A percentile compares a stretch with the other conserved stretches of the same genome.
These are phyloP conservation scores for Polylopha cassiicola DNA, from an alignment of 2,888 invertebrate species.

Conservation along the genomic window DNA sequence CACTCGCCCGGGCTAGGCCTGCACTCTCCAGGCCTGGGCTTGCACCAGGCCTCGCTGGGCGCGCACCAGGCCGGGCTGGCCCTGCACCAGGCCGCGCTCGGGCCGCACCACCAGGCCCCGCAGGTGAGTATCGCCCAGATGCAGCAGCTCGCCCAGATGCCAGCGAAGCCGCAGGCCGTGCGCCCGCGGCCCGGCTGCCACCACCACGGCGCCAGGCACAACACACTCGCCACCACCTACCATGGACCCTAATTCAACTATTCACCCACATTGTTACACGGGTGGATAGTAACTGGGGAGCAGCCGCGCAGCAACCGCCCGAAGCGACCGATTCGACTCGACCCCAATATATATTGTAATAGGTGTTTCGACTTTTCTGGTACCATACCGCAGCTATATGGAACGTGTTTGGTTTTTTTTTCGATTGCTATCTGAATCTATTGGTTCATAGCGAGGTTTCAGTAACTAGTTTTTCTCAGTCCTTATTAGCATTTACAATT, in stretches of 20 bases:
- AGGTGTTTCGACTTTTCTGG: too few species aligned
- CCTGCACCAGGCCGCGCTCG: conserved; percentile 8
- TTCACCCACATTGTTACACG: background rate
- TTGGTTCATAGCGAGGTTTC: too few species aligned
- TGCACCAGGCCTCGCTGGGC: conserved; percentile 7
- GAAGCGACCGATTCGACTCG: too few species aligned
- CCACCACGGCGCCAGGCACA: conserved; percentile 44
- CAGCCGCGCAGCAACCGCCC: too few species aligned
- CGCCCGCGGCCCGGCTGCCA: conserved; percentile 33
- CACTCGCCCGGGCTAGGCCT: conserved; percentile 9
- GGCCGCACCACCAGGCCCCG: conserved; percentile 18
- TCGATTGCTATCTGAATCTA: too few species aligned
- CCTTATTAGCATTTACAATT: too few species aligned
- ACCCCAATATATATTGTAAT: too few species aligned
- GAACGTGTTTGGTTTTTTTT: too few species aligned
- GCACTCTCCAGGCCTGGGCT: conserved; percentile 18
- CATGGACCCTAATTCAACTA: conserved; percentile 30
- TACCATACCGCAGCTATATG: too few species aligned
- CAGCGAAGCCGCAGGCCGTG: conserved; percentile 13
- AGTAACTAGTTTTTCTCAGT: too few species aligned
- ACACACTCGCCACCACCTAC: conserved; percentile 38
- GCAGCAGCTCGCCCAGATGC: conserved; percentile 31
- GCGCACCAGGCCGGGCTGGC: conserved; percentile 1
- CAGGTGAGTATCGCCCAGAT: conserved; percentile 33
- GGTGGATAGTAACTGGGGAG: too few species aligned